These are phyloP conservation scores for Acestrorhynchus altus DNA, from an alignment of 2,797 vertebrate genomes.

Conservation along the genomic window DNA sequence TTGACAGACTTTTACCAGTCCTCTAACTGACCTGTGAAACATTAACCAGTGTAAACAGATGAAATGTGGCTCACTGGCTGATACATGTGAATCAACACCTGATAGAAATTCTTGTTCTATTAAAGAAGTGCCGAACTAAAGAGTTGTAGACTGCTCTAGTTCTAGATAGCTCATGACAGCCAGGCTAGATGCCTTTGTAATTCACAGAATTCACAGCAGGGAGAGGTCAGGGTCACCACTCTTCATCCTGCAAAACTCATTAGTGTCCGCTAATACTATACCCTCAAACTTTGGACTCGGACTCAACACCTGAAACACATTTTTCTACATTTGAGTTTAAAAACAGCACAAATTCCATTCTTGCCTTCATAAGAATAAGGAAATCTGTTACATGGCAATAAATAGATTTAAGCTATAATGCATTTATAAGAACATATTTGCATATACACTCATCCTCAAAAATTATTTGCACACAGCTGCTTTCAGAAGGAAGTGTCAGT, in stretches of 20 bases:
- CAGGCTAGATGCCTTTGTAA: constrained; percentile 18
- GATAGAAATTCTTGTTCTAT: neutral
- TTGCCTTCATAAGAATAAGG: neutral
- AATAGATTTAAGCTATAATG: no score
- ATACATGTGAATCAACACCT: neutral
- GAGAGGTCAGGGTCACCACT: constrained; percentile 7
- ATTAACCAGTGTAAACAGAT: neutral
- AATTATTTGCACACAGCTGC: no score
- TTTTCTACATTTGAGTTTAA: neutral
- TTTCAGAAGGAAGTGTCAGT: no score
- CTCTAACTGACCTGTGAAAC: no score
- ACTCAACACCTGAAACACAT: neutral
- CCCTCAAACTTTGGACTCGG: neutral
- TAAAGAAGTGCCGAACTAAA: constrained; percentile 16
- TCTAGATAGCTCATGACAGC: constrained; percentile 28
- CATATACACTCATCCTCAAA: no score
- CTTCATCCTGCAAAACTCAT: constrained; percentile 1
- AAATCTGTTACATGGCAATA: no score
- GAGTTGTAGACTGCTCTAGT: neutral
- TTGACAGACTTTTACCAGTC: no score
- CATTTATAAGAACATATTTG: no score
- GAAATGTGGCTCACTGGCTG: neutral
- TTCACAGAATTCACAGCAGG: constrained; percentile 2
- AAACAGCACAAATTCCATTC: neutral
- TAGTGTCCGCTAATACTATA: neutral